These are phyloP conservation scores for Ips typographus DNA, from an alignment of 1,140 invertebrate species.

Conservation along the genomic window DNA sequence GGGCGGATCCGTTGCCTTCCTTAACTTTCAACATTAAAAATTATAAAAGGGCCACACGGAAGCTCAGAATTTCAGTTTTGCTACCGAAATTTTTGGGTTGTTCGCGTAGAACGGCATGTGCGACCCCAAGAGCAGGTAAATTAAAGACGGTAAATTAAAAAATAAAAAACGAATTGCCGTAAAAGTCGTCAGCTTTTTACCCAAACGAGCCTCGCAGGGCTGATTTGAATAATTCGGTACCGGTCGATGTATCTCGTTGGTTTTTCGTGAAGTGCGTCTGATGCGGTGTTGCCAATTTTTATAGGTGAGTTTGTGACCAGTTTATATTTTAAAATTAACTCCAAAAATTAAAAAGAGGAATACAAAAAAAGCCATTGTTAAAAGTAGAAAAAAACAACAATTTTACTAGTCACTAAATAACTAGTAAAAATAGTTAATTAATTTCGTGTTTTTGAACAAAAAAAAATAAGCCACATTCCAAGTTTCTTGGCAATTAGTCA, in stretches of 20 bases:
- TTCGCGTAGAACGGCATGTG: conserved; percentile 17
- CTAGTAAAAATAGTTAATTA: too few species aligned
- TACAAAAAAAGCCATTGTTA: too few species aligned
- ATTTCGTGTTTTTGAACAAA: too few species aligned
- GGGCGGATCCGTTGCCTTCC: neutral
- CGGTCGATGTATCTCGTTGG: conserved; percentile 10
- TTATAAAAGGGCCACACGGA: conserved; percentile 10
- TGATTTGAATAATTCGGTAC: conserved; percentile 32
- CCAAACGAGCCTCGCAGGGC: conserved; percentile 24
- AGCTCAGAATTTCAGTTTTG: conserved; percentile 1
- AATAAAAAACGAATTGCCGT: conserved; percentile 13
- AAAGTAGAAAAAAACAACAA: too few species aligned
- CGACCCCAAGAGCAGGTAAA: neutral
- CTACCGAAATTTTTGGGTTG: conserved; percentile 6
- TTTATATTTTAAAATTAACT: too few species aligned
- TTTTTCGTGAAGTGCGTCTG: neutral
- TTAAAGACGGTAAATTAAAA: conserved; percentile 3
- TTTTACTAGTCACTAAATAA: too few species aligned
- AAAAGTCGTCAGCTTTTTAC: conserved; percentile 36
- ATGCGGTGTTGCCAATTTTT: conserved; percentile 11
- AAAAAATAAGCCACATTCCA: too few species aligned
- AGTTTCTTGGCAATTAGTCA: too few species aligned
- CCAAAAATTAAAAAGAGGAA: too few species aligned
- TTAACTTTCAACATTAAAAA: too few species aligned
- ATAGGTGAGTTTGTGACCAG: too few species aligned